A percentile compares a stretch with the other conserved stretches of the same genome.
These are phyloP conservation scores for Amitus sp. DNA, from an alignment of 2,888 invertebrate species.

Conservation along the genomic window DNA sequence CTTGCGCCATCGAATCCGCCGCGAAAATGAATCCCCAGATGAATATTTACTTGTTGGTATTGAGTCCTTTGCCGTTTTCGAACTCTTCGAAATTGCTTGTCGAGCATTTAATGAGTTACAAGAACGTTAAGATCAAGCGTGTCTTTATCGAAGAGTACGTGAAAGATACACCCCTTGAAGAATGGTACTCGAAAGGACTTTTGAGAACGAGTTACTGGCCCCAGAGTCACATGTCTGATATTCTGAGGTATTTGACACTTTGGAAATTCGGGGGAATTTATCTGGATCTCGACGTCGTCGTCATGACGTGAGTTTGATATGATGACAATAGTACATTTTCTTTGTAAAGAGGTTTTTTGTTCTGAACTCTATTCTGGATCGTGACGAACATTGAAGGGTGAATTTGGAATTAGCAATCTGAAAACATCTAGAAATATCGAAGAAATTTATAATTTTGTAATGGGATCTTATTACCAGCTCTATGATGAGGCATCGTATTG, in stretches of 20 bases:
- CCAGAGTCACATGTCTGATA: constrained; percentile 73
- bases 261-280: constrained; percentile 84
- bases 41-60: constrained; percentile 70
- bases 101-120: constrained; percentile 62
- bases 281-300: constrained; percentile 79
- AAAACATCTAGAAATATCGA: no score
- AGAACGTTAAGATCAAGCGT: constrained; percentile 68
- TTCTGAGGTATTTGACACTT: constrained; percentile 73
- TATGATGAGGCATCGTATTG: no score
- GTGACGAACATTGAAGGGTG: no score
- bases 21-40: constrained; percentile 71
- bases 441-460: no score
- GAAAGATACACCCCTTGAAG: constrained; percentile 70
- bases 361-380: no score
- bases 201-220: constrained; percentile 70
- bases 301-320: constrained; percentile 68
- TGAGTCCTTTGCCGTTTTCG: constrained; percentile 63
- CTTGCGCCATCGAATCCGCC: constrained; percentile 77
- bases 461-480: no score
- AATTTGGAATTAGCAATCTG: no score
- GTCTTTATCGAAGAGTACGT: constrained; percentile 68
- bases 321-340: no score
- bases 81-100: constrained; percentile 55
- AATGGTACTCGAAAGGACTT: constrained; percentile 67
- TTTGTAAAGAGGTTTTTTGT: no score